Conservation (phyloP, 2,113 vertebrate genomes). For the Montifringilla adamsi region DNA sequence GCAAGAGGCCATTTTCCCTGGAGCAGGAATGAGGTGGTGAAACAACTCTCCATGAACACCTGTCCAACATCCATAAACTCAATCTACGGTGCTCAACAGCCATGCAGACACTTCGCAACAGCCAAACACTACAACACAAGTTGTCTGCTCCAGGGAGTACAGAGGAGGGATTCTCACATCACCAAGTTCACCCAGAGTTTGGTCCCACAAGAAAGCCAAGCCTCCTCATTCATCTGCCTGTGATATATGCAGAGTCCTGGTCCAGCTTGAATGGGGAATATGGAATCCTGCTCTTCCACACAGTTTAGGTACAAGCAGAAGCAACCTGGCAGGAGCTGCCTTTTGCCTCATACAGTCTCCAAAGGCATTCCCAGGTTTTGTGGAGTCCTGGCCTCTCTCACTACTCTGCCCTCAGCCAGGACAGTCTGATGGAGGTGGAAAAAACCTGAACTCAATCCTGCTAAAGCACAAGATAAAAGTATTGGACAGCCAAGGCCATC, state of each 20-base stretch:
- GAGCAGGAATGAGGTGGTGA: neutral
- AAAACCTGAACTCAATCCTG: neutral
- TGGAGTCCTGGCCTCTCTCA: neutral
- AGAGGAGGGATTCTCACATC: neutral
- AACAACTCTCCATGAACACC: neutral
- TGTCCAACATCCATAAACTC: neutral
- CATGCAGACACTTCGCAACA: rapidly evolving
- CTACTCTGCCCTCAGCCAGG: neutral
- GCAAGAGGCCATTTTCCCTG: neutral
- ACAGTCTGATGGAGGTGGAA: rapidly evolving
- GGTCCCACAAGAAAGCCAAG: neutral
- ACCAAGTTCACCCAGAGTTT: neutral
- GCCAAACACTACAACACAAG: neutral
- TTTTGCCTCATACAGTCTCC: neutral
- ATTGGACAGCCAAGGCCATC: neutral
- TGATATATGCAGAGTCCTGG: rapidly evolving
- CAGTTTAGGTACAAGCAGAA: neutral
- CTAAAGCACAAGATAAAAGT: neutral
- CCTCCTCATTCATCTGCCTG: neutral
- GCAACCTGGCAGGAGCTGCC: neutral
- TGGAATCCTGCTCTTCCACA: neutral
- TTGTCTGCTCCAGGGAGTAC: neutral
- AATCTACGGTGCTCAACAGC: neutral
- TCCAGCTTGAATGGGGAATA: neutral
- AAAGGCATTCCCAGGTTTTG: neutral